Conservation (phyloP, 2,888 invertebrate genomes). For the Anthophora plumipes region DNA sequence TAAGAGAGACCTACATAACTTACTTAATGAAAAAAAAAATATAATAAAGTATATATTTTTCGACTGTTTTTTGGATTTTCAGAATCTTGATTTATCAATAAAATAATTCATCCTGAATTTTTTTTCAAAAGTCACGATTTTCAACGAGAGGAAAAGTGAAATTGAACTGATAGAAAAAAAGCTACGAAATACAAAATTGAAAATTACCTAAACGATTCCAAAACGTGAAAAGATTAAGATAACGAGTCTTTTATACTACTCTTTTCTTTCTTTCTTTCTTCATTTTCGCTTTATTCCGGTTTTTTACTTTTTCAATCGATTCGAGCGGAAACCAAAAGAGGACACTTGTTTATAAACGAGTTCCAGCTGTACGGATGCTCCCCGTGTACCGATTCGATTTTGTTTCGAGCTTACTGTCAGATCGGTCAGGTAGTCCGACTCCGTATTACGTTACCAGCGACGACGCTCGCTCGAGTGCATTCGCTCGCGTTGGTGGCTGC, state of each 20-base stretch:
- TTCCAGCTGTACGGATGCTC: slow-evolving; percentile 59
- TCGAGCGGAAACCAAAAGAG: not conserved
- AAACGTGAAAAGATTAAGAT: not conserved
- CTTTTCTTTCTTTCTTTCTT: not conserved
- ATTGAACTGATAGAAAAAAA: not conserved
- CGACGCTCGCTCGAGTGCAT: slow-evolving; percentile 69
- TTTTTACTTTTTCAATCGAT: slow-evolving; percentile 1
- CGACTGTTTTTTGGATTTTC: no score
- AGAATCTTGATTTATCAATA: no score
- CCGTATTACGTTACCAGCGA: slow-evolving; percentile 75
- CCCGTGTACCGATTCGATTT: slow-evolving; percentile 69
- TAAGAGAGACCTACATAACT: no score
- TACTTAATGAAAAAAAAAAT: no score
- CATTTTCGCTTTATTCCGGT: not conserved
- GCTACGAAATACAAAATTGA: not conserved
- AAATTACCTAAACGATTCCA: slow-evolving; percentile 1
- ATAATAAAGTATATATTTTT: no score
- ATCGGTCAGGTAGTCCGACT: slow-evolving; percentile 76
- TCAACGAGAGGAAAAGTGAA: not conserved
- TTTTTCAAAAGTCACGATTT: no score
- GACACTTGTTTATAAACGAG: slow-evolving; percentile 52
- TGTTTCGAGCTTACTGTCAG: slow-evolving; percentile 74
- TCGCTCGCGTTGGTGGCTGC: slow-evolving; percentile 67
- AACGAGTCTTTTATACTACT: not conserved
- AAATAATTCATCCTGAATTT: no score